A percentile compares a stretch with the other conserved stretches of the same genome.
Conservation (phyloP, 1,140 invertebrate genomes). For the Chionoecetes opilio region DNA sequence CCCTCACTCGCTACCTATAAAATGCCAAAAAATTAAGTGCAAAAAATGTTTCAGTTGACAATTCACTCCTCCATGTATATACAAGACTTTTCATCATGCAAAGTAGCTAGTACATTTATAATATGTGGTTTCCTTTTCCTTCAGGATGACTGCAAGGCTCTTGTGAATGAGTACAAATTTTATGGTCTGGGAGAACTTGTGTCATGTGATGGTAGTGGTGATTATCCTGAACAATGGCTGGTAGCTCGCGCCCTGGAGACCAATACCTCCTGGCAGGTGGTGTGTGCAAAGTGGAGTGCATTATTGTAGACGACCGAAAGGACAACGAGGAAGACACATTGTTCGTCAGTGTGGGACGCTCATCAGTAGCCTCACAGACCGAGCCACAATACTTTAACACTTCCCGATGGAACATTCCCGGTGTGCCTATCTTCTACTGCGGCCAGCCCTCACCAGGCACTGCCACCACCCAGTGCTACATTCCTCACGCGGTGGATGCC, state of each 20-base stretch:
- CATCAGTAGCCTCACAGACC: slow-evolving; percentile 54
- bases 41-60: too few relatives aligned
- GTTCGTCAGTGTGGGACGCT: slow-evolving; percentile 39
- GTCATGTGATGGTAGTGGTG: neutral
- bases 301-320: neutral
- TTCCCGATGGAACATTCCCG: neutral
- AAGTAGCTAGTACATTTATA: too few relatives aligned
- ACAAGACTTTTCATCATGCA: too few relatives aligned
- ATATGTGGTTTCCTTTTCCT: too few relatives aligned
- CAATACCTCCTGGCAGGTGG: neutral
- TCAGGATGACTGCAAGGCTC: too few relatives aligned
- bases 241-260: neutral
- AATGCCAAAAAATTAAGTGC: too few relatives aligned
- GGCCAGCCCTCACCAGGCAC: neutral
- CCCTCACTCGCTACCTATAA: too few relatives aligned
- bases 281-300: slow-evolving; percentile 8
- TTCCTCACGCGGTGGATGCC: slow-evolving; percentile 51
- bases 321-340: slow-evolving; percentile 55
- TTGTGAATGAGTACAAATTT: neutral
- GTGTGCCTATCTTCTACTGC: slow-evolving; percentile 67
- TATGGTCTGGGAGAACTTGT: neutral
- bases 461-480: slow-evolving; percentile 58
- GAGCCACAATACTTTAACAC: neutral
- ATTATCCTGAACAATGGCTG: neutral
- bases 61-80: too few relatives aligned